Conservation (phyloP, 1,140 invertebrate genomes). For the Drosophila punjabiensis region DNA sequence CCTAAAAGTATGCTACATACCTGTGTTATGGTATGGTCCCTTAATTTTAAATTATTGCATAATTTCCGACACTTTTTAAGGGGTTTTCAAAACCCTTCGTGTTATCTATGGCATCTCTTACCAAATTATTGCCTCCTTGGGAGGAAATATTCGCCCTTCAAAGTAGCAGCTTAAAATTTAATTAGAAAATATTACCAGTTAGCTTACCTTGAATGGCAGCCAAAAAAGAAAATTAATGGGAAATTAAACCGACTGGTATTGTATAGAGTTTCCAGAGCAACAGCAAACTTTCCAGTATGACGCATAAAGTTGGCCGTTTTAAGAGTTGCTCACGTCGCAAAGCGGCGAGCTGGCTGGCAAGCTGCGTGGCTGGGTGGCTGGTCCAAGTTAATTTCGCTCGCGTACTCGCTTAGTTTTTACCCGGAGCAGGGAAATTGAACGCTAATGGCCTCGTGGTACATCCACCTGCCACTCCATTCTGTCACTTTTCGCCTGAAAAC, state of each 20-base stretch:
- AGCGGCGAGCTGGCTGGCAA: not conserved
- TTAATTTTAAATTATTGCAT: not conserved
- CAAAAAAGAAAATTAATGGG: not conserved
- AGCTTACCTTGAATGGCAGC: not conserved
- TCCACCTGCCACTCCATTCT: constrained; percentile 9
- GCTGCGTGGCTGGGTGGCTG: not conserved
- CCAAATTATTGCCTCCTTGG: not conserved
- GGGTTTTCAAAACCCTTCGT: too few species aligned
- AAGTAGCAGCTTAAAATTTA: not conserved
- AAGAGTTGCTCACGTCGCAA: constrained; percentile 1
- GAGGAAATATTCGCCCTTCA: not conserved
- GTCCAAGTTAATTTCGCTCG: constrained; percentile 31
- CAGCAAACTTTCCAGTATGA: constrained; percentile 10
- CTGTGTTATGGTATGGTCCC: too few species aligned
- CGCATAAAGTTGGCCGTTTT: constrained; percentile 11
- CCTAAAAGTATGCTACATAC: too few species aligned
- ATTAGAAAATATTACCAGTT: constrained; percentile 5
- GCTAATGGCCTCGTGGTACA: constrained; percentile 28
- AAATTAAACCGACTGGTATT: not conserved
- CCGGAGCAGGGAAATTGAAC: constrained; percentile 33
- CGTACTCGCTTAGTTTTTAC: constrained; percentile 28
- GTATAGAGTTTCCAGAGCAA: constrained; percentile 1
- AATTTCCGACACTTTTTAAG: not conserved
- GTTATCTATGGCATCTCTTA: not conserved
- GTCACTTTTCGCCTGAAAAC: constrained; percentile 18